Evolutionary conservation across 2,888 invertebrate species (phyloP).

Genomic region (Clunio marinus): DNA sequence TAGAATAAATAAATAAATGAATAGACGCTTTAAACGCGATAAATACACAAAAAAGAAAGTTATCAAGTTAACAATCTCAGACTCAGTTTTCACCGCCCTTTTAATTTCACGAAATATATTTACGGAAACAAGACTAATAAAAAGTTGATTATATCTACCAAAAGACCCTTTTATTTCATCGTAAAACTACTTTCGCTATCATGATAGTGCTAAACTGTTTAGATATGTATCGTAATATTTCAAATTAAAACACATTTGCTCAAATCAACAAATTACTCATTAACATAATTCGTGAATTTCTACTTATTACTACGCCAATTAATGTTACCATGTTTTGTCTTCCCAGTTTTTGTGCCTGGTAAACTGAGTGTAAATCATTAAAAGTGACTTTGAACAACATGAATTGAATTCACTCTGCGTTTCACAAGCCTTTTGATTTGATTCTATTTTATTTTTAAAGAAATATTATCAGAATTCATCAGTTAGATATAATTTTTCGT

Average conservation of each 20-base stretch:
- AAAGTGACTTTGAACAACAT: slow-evolving; percentile 4
- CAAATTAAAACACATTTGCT: slow-evolving; percentile 39
- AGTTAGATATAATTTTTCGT: not conserved
- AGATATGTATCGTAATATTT: slow-evolving; percentile 35
- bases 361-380: slow-evolving; percentile 15
- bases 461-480: not conserved
- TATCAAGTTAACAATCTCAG: slow-evolving; percentile 14
- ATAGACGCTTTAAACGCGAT: no score
- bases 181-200: slow-evolving; percentile 30
- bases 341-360: not conserved
- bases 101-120: slow-evolving; percentile 20
- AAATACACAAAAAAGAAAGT: not conserved
- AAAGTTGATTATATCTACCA: slow-evolving; percentile 10
- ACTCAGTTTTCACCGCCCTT: not conserved
- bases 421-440: not conserved
- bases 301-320: slow-evolving; percentile 36
- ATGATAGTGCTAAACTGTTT: slow-evolving; percentile 39
- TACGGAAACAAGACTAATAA: slow-evolving; percentile 18
- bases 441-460: not conserved
- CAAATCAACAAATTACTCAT: slow-evolving; percentile 39
- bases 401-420: not conserved
- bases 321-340: slow-evolving; percentile 10
- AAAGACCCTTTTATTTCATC: slow-evolving; percentile 13
- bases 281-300: slow-evolving; percentile 39
- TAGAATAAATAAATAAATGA: no score